phyloP scores from a whole-genome alignment of 2,113 vertebrate genomes.

The Nansenia antarctica region DNA sequence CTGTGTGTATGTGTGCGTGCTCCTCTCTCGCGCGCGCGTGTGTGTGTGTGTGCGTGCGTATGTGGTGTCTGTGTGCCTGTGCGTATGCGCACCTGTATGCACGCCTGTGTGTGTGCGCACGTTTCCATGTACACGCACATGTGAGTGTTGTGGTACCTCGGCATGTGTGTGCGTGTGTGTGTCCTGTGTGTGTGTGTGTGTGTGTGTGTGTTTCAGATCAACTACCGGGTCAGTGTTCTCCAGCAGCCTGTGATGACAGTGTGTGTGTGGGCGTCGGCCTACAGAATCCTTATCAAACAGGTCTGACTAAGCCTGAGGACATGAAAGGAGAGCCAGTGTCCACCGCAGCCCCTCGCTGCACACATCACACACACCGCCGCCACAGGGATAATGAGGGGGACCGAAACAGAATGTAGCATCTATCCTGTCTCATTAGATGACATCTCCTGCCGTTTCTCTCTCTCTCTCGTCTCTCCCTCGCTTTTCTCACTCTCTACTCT shows the following conservation, averaged over 20 bases:
- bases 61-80: background rate
- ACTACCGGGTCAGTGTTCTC: slow-evolving; percentile 12
- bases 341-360: slow-evolving; percentile 42
- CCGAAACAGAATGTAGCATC: slow-evolving; percentile 47
- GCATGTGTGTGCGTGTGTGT: background rate
- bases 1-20: background rate
- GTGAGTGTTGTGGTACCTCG: no score
- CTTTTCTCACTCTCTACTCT: background rate
- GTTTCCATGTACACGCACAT: no score
- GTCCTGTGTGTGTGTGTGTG: slow-evolving; percentile 1
- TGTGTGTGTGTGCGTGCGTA: background rate
- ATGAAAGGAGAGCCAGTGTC: slow-evolving; percentile 52
- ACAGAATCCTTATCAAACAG: slow-evolving; percentile 41
- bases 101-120: no score
- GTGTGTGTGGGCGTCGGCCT: slow-evolving; percentile 38
- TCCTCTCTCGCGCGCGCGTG: no score
- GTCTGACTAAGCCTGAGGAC: slow-evolving; percentile 46
- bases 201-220: slow-evolving; percentile 29
- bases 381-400: slow-evolving; percentile 46
- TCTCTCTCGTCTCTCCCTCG: background rate
- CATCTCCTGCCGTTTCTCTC: background rate
- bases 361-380: slow-evolving; percentile 38
- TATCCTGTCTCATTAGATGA: slow-evolving; percentile 33
- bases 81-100: background rate
- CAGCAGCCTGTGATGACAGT: slow-evolving; percentile 21